Evolutionary conservation across 2,888 invertebrate genomes (phyloP), one percentile per base, ranked within the genome.

Genomic region (Adelognathus sp.): DNA sequence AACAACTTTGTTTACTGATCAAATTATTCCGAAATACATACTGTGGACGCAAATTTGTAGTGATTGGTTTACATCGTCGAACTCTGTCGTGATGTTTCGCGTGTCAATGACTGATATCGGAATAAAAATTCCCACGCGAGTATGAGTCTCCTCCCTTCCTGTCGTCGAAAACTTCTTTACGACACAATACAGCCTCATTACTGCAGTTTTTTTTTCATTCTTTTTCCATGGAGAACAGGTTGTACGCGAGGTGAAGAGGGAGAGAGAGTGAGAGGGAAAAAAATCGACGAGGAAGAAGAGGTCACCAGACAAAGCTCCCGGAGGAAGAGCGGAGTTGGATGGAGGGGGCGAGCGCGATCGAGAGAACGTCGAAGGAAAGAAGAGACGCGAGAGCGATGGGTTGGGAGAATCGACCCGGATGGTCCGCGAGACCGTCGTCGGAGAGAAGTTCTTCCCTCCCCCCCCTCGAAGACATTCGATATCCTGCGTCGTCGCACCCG

Each of bases 381-480:
- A 24, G 36, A 58, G 54, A 54, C 63, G 56, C 33, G 56, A 60
- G 58, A 24, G 41, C 36, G 52, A 63, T 52, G 41, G 66, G 64
- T 54, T 60, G 31, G 50, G 63, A 50, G 70, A 79, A 66, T 74
- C 79, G 79, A 79, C 66, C 66, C 75, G 79, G 70, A 75, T 71
- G 71, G 74, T 73, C 50, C 69, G 75, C 66, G 29, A 24, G 66
- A 72, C 60, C 67, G 66, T 31, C 50, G 46, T 60, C 44, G 50
- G 70, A 63, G 64, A 52, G 52, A 67, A 9, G 18, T n/a, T 16
- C n/a, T n/a, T n/a, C 44, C 61, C 64, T 52, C 64, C 61, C 27
- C 54, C n/a, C 54, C 7, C 46, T n/a, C n/a, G n/a, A 24, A 70
- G 79, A 74, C 54, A 79, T 79, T 79, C 71, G 75, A 79, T 79